These are phyloP conservation scores for Lordiphosa stackelbergi DNA, from an alignment of 1,140 invertebrate species.

Conservation along the genomic window DNA sequence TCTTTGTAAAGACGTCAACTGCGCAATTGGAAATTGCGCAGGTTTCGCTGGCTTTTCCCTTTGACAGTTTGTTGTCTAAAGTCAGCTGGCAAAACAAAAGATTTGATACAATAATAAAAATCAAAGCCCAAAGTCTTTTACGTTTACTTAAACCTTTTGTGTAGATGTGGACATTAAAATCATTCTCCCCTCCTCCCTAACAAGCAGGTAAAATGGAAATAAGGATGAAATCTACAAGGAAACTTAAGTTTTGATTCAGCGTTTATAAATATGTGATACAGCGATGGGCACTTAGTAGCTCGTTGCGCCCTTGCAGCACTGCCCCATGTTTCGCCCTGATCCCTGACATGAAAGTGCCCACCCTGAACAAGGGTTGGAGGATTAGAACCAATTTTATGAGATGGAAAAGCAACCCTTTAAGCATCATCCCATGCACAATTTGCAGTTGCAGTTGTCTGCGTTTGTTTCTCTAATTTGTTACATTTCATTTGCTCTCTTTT, in stretches of 20 bases:
- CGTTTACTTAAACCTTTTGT: conserved; percentile 35
- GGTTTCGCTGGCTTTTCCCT: conserved; percentile 19
- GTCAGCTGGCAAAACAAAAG: conserved; percentile 44
- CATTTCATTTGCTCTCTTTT: conserved; percentile 33
- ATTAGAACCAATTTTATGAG: too few species aligned
- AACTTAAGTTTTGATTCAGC: too few species aligned
- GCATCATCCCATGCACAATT: conserved; percentile 20
- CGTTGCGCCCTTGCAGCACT: too few species aligned
- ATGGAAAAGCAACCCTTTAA: conserved; percentile 30
- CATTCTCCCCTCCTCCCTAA: too few species aligned
- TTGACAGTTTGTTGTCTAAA: conserved; percentile 19
- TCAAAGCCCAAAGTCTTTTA: conserved; percentile 22
- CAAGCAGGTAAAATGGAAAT: neutral
- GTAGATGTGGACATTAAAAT: neutral
- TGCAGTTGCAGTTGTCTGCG: conserved; percentile 31
- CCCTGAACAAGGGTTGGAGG: neutral
- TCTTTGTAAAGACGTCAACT: conserved; percentile 24
- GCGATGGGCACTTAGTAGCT: too few species aligned
- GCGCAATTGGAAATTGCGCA: conserved; percentile 63
- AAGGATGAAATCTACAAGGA: too few species aligned
- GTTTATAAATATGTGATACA: too few species aligned
- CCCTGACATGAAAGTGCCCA: neutral
- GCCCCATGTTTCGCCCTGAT: too few species aligned
- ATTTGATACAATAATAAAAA: conserved; percentile 9
- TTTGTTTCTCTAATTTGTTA: conserved; percentile 42